A percentile compares a stretch with the other conserved stretches of the same genome.
Evolutionary conservation across 2,113 vertebrate genomes (phyloP).

Genomic region (Pandion haliaetus): DNA sequence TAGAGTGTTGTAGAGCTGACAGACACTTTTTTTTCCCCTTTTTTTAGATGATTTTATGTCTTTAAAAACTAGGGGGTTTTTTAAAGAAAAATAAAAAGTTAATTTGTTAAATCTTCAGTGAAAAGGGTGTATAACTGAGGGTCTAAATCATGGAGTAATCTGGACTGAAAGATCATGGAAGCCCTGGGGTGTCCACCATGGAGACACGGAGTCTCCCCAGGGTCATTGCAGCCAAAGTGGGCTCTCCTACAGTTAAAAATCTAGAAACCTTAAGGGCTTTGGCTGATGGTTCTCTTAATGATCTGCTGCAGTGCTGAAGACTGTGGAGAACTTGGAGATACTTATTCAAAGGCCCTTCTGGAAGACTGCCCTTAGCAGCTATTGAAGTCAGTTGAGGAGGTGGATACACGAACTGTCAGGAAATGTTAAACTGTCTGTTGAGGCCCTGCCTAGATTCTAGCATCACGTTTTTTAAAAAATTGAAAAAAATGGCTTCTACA

Average conservation of each 20-base stretch:
- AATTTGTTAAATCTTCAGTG: background rate
- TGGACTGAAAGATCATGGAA: background rate
- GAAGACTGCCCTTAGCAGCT: background rate
- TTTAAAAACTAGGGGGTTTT: background rate
- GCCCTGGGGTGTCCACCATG: rapidly evolving
- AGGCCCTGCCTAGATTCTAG: background rate
- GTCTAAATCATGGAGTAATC: background rate
- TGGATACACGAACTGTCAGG: background rate
- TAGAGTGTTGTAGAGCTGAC: background rate
- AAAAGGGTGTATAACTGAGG: background rate
- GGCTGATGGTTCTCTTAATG: background rate
- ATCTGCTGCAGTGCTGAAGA: background rate
- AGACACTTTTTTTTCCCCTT: background rate
- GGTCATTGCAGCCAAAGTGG: background rate
- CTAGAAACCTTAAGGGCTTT: background rate
- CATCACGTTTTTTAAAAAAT: background rate
- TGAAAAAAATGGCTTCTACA: background rate
- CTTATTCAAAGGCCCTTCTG: background rate
- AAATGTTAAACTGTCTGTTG: background rate
- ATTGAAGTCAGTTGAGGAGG: background rate
- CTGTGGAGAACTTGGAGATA: background rate
- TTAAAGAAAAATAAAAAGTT: background rate
- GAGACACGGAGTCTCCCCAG: background rate
- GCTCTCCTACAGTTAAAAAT: background rate
- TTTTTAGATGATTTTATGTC: background rate